Conservation (phyloP, 2,797 vertebrate species). For the Rhabdomys pumilio region DNA sequence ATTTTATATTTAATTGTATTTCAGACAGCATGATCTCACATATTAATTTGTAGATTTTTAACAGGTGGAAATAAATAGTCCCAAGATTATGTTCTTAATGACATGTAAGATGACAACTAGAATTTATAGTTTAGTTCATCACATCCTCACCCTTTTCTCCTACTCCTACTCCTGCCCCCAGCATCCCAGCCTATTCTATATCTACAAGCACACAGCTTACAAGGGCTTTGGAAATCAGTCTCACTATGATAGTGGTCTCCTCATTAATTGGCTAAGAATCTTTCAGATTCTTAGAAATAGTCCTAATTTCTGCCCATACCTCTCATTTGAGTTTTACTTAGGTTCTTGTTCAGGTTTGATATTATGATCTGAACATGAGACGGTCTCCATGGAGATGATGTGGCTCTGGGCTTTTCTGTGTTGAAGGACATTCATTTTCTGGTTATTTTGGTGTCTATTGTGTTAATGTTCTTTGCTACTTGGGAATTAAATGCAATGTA, state of each 20-base stretch:
- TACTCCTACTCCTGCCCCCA: not conserved
- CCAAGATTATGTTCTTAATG: not conserved
- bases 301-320: not conserved
- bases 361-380: not conserved
- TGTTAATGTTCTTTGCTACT: not conserved
- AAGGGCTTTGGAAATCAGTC: not conserved
- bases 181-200: not conserved
- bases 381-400: not conserved
- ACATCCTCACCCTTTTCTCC: not conserved
- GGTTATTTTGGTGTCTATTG: constrained; percentile 1
- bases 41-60: not conserved
- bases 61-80: not conserved
- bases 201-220: not conserved
- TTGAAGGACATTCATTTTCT: not conserved
- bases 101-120: not conserved
- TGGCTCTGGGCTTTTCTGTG: not conserved
- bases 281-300: not conserved
- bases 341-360: not conserved
- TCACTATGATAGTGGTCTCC: not conserved
- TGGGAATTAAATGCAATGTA: not conserved
- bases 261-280: not conserved
- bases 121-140: not conserved
- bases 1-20: not conserved
- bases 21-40: not conserved
- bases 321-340: not conserved